Conservation (phyloP, 2,888 invertebrate genomes). For the Mythimna impura region DNA sequence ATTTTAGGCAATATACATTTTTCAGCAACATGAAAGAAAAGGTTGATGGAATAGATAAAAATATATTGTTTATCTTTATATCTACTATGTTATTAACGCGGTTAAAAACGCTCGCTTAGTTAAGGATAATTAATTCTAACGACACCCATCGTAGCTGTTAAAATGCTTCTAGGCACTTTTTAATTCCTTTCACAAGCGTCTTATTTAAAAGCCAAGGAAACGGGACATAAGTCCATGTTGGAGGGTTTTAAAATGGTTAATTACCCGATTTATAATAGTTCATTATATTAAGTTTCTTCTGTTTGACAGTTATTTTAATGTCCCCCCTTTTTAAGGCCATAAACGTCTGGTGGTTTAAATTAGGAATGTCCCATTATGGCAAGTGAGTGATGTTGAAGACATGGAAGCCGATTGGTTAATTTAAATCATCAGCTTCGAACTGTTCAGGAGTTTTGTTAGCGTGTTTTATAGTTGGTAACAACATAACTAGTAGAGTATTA, state of each 20-base stretch:
- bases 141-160: conserved; percentile 72
- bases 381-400: conserved; percentile 54
- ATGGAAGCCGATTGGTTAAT: conserved; percentile 55
- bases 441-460: conserved; percentile 20
- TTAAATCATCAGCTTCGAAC: conserved; percentile 49
- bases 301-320: conserved; percentile 67
- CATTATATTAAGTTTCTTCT: conserved; percentile 67
- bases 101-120: conserved; percentile 73
- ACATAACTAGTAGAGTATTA: too few species aligned
- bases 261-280: conserved; percentile 80
- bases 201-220: conserved; percentile 80
- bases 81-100: conserved; percentile 50
- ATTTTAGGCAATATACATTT: neutral
- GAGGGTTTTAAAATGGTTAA: conserved; percentile 77
- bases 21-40: neutral
- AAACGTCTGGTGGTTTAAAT: conserved; percentile 64
- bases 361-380: conserved; percentile 55
- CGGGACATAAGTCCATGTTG: conserved; percentile 79
- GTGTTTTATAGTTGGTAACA: conserved; percentile 12
- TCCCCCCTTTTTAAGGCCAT: conserved; percentile 55
- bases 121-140: conserved; percentile 79
- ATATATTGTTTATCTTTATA: conserved; percentile 4
- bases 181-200: conserved; percentile 61
- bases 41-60: neutral
- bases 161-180: conserved; percentile 69